Percentiles rank a stretch among this genome's conserved stretches.
phyloP scores from a whole-genome alignment of 2,797 vertebrate genomes.

The Channallabes apus region DNA sequence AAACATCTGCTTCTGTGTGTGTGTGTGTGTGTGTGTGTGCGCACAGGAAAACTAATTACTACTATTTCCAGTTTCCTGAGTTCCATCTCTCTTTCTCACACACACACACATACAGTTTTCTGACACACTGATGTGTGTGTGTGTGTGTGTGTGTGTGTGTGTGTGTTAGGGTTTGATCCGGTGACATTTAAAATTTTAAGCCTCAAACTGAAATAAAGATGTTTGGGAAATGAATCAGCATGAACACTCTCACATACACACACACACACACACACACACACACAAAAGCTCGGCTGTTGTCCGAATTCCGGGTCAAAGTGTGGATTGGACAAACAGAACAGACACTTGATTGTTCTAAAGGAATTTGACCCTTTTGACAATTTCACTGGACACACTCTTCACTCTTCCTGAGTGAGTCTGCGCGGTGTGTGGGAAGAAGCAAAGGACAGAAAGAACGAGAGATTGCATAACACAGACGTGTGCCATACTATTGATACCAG shows the following conservation, averaged over 20 bases:
- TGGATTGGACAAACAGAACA: slow-evolving; percentile 43
- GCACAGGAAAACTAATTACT: background rate
- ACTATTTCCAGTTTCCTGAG: background rate
- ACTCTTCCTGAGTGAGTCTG: slow-evolving; percentile 22
- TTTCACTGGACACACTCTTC: slow-evolving; percentile 18
- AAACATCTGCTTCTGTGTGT: no score
- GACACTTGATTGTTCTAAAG: slow-evolving; percentile 39
- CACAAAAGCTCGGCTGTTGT: slow-evolving; percentile 28
- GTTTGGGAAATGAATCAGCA: slow-evolving; percentile 7
- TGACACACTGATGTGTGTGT: no score
- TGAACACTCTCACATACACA: slow-evolving; percentile 6
- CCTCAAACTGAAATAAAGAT: slow-evolving; percentile 2
- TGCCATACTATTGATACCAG: slow-evolving; percentile 1
- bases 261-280: slow-evolving; percentile 16
- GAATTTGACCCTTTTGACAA: slow-evolving; percentile 48
- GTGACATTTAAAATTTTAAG: background rate
- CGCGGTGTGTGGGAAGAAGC: slow-evolving; percentile 1
- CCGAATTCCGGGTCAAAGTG: slow-evolving; percentile 29
- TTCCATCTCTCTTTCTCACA: background rate
- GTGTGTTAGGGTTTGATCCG: no score
- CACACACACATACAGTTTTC: no score
- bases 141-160: no score
- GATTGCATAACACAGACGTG: slow-evolving; percentile 9
- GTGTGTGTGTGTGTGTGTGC: background rate
- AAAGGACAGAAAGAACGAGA: background rate